Evolutionary conservation across 2,113 vertebrate species (phyloP).

Genomic region (Corapipo altera): DNA sequence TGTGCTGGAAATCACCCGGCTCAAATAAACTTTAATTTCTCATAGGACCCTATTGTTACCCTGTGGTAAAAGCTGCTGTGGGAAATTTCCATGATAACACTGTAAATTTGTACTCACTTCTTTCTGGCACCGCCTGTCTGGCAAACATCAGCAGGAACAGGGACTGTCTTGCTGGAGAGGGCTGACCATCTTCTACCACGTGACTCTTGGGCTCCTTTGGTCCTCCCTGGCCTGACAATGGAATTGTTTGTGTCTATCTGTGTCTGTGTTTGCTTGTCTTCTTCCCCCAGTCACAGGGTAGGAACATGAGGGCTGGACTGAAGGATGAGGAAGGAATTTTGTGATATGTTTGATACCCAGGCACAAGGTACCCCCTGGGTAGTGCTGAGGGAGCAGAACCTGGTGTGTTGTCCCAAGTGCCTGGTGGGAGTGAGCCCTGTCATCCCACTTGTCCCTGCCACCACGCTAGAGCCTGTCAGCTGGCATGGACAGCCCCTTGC

Average conservation of each 20-base stretch:
- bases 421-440: not conserved
- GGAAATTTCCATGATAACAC: not conserved
- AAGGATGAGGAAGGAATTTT: not conserved
- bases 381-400: not conserved
- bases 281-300: not conserved
- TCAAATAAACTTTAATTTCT: conserved; percentile 18
- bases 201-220: not conserved
- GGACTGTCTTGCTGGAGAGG: not conserved
- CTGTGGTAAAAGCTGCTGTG: not conserved
- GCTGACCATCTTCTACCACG: accelerated
- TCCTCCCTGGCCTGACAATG: not conserved
- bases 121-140: not conserved
- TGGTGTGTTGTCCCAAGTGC: not conserved
- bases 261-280: not conserved
- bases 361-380: not conserved
- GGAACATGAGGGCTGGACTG: not conserved
- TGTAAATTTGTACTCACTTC: not conserved
- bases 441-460: not conserved
- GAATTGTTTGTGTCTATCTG: not conserved
- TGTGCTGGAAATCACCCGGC: not conserved
- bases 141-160: not conserved
- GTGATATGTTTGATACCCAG: accelerated
- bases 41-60: conserved; percentile 15
- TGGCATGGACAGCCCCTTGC: not conserved
- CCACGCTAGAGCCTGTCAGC: not conserved